Conservation (phyloP, 2,888 invertebrate species). For the Cremastinae sp. region DNA sequence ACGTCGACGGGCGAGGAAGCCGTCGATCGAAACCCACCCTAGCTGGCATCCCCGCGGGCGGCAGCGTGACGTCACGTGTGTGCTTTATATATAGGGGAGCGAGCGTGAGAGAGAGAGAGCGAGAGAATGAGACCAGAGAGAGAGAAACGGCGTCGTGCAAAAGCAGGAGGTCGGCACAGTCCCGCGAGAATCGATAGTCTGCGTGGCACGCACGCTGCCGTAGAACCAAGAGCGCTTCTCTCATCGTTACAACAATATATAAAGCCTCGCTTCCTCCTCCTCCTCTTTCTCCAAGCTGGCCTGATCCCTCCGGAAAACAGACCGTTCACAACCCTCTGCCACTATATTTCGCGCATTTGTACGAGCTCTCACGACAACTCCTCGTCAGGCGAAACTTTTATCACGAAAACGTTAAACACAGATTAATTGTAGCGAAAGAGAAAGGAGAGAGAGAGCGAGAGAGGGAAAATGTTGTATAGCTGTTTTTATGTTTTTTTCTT, state of each 20-base stretch:
- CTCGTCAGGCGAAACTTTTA: too few relatives aligned
- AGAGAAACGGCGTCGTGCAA: conserved; percentile 48
- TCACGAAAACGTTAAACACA: too few relatives aligned
- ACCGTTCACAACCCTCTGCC: conserved; percentile 27
- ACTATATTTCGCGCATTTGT: conserved; percentile 25
- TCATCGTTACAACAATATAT: conserved; percentile 50
- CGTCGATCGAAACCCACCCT: conserved; percentile 56
- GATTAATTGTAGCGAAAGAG: too few relatives aligned
- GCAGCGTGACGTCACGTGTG: conserved; percentile 63
- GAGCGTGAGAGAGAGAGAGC: too few relatives aligned
- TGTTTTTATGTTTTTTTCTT: too few relatives aligned
- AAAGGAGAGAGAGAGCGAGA: too few relatives aligned
- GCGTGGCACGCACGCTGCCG: conserved; percentile 74
- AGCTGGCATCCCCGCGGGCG: conserved; percentile 48
- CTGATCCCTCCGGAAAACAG: conserved; percentile 26
- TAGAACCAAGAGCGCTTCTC: conserved; percentile 56
- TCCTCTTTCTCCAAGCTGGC: too few relatives aligned
- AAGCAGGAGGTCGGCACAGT: conserved; percentile 65
- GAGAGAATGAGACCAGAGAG: too few relatives aligned
- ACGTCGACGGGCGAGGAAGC: conserved; percentile 44
- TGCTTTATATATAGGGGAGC: conserved; percentile 25
- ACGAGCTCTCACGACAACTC: conserved; percentile 10
- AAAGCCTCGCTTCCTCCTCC: too few relatives aligned
- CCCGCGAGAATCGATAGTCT: conserved; percentile 77
- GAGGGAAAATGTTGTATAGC: too few relatives aligned